Evolutionary conservation across 2,888 invertebrate species (phyloP).

Genomic region (Volucella zonaria): DNA sequence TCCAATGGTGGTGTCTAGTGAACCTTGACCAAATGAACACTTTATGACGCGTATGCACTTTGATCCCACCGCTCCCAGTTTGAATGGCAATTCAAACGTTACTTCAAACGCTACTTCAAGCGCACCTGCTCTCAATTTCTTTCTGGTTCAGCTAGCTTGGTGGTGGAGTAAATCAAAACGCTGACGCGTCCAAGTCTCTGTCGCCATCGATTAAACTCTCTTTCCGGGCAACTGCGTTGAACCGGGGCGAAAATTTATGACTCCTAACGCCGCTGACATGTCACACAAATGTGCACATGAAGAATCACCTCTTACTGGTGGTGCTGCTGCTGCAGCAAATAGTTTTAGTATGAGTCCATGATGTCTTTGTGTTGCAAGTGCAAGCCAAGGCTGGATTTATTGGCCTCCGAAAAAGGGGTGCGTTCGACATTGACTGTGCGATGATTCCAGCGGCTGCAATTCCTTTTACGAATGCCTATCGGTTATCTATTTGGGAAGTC

Average conservation of each 20-base stretch:
- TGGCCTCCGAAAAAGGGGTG: slow-evolving; percentile 73
- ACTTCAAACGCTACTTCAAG: slow-evolving; percentile 11
- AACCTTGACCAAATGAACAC: slow-evolving; percentile 67
- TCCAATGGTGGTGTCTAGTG: slow-evolving; percentile 44
- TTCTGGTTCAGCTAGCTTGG: slow-evolving; percentile 64
- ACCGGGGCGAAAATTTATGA: slow-evolving; percentile 56
- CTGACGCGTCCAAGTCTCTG: slow-evolving; percentile 66
- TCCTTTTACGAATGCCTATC: slow-evolving; percentile 67
- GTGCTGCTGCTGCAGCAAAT: not conserved
- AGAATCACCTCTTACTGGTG: slow-evolving; percentile 68
- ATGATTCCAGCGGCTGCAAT: slow-evolving; percentile 62
- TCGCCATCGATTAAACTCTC: slow-evolving; percentile 63
- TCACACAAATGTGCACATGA: slow-evolving; percentile 69
- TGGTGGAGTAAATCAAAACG: slow-evolving; percentile 68
- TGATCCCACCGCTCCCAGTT: slow-evolving; percentile 50
- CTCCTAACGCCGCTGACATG: slow-evolving; percentile 68
- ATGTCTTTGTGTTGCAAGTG: slow-evolving; percentile 50
- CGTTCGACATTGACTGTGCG: slow-evolving; percentile 61
- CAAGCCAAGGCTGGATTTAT: slow-evolving; percentile 57
- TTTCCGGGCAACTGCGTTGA: slow-evolving; percentile 46
- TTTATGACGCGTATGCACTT: slow-evolving; percentile 59
- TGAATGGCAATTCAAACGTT: not conserved
- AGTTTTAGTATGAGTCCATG: slow-evolving; percentile 62
- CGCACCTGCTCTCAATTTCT: slow-evolving; percentile 67
- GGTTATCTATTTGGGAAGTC: slow-evolving; percentile 73